Percentiles rank a stretch among this genome's conserved stretches.
phyloP scores from a whole-genome alignment of 2,797 vertebrate genomes.

The Pantherophis alleghaniensis region DNA sequence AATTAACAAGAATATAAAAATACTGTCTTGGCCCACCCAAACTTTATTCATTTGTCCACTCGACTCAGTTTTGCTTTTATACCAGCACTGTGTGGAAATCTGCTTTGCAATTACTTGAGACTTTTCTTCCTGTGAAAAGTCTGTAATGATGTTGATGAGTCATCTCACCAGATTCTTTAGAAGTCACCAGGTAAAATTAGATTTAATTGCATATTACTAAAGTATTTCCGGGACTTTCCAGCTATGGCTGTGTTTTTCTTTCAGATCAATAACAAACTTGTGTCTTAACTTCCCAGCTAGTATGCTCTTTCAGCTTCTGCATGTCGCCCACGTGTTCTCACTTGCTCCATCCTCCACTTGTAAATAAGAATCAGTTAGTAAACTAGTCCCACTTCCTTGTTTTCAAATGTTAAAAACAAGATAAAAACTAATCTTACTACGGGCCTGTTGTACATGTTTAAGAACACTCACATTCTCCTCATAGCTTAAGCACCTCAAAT shows the following conservation, averaged over 20 bases:
- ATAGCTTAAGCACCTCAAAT: not conserved
- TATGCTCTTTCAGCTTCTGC: not conserved
- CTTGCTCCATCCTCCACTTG: not conserved
- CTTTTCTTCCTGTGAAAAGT: not conserved
- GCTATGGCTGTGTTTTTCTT: not conserved
- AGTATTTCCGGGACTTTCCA: not conserved
- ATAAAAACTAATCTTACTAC: not conserved
- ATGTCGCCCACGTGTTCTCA: not conserved
- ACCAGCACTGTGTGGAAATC: not conserved
- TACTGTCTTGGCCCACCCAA: not conserved
- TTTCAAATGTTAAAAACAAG: not conserved
- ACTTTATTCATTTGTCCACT: not conserved
- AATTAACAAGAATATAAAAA: not conserved
- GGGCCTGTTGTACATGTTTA: not conserved
- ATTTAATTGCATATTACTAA: not conserved
- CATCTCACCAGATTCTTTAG: not conserved
- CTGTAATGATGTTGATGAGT: not conserved
- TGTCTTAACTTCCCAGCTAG: not conserved
- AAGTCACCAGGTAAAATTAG: not conserved
- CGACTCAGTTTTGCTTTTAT: not conserved
- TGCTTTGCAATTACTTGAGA: not conserved
- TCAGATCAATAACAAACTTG: not conserved
- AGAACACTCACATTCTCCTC: not conserved
- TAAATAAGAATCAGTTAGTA: not conserved
- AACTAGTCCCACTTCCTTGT: not conserved